phyloP scores from a whole-genome alignment of 2,113 vertebrate genomes.

The Dipodomys merriami region DNA sequence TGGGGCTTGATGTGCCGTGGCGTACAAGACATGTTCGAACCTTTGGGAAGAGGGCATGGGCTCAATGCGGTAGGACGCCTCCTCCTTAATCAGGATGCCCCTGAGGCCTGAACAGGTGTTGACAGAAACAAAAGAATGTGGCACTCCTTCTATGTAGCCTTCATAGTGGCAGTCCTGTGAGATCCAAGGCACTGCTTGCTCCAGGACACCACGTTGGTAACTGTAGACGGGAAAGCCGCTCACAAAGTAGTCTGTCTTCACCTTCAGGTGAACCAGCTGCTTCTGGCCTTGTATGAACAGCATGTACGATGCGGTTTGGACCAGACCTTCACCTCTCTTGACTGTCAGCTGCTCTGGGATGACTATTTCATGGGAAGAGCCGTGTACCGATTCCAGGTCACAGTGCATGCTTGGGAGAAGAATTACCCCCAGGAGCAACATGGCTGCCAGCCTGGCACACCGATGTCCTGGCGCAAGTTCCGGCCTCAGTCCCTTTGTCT shows the following conservation, averaged over 20 bases:
- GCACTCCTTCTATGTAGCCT: conserved; percentile 76
- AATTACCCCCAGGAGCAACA: conserved; percentile 40
- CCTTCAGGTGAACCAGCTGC: conserved; percentile 56
- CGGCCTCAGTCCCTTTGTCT: not conserved
- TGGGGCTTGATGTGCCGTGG: not conserved
- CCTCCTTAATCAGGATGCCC: conserved; percentile 75
- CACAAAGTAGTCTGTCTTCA: conserved; percentile 55
- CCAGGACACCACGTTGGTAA: not conserved
- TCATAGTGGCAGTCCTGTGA: conserved; percentile 73
- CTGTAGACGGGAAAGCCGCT: conserved; percentile 68
- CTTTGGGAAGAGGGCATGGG: conserved; percentile 43
- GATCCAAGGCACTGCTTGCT: not conserved
- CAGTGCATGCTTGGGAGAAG: conserved; percentile 11
- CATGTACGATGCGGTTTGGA: conserved; percentile 28
- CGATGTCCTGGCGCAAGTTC: too few species aligned
- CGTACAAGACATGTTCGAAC: conserved; percentile 72
- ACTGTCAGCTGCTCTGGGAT: conserved; percentile 49
- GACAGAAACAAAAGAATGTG: conserved; percentile 67
- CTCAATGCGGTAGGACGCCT: conserved; percentile 69
- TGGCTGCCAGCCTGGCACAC: not conserved
- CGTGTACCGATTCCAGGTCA: not conserved
- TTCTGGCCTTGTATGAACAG: conserved; percentile 54
- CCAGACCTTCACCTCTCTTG: not conserved
- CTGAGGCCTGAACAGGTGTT: conserved; percentile 79
- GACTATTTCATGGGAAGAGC: conserved; percentile 58